Conservation (phyloP, 2,797 vertebrate species). For the Sebastes oblongus region DNA sequence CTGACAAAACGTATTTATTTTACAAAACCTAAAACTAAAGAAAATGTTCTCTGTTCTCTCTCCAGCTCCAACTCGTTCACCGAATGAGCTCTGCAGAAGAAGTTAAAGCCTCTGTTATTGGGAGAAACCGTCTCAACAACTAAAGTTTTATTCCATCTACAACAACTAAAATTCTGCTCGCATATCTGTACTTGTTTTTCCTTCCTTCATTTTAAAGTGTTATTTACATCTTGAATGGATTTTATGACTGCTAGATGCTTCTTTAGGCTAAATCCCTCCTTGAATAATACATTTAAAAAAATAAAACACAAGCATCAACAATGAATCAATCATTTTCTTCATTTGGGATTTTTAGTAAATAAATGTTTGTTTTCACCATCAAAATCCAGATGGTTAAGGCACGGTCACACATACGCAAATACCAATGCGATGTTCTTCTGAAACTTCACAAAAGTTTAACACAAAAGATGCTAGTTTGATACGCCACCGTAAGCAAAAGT, state of each 20-base stretch:
- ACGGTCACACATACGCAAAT: too few species aligned
- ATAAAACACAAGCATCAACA: too few species aligned
- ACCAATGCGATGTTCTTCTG: accelerated
- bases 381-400: too few species aligned
- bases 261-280: not conserved
- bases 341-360: too few species aligned
- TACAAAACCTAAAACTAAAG: not conserved
- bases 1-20: not conserved
- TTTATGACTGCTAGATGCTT: too few species aligned
- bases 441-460: too few species aligned
- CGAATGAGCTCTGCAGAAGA: constrained; percentile 17
- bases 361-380: too few species aligned
- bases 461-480: accelerated
- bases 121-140: too few species aligned
- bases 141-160: not conserved
- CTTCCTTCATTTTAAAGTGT: too few species aligned
- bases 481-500: too few species aligned
- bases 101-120: not conserved
- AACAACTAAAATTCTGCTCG: too few species aligned
- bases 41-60: not conserved
- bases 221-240: not conserved
- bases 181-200: too few species aligned
- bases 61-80: constrained; percentile 49
- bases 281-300: not conserved
- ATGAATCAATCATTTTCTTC: accelerated